Conservation (phyloP, 1,140 invertebrate species). For the Delia radicum region DNA sequence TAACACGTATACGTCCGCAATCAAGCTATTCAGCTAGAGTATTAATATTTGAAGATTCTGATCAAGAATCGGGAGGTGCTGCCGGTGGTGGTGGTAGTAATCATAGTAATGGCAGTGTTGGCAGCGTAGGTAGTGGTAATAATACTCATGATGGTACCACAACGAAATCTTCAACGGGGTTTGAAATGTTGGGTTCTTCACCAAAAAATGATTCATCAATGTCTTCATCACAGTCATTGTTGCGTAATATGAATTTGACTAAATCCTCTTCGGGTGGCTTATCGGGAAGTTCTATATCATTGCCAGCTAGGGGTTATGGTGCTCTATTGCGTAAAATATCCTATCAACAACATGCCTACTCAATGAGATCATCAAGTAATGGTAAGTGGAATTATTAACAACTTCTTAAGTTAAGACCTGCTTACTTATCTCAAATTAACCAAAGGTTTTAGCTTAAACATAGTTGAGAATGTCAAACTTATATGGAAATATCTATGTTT, state of each 20-base stretch:
- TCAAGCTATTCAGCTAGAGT: conserved; percentile 52
- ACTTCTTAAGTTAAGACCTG: too few relatives aligned
- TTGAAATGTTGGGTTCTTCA: conserved; percentile 44
- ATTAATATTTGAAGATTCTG: conserved; percentile 50
- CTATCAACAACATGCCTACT: conserved; percentile 53
- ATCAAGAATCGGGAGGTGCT: conserved; percentile 43
- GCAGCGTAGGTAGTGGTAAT: not conserved
- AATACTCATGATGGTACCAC: not conserved
- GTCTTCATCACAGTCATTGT: conserved; percentile 39
- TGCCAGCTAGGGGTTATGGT: conserved; percentile 45
- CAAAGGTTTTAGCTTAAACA: too few relatives aligned
- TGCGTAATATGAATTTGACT: conserved; percentile 48
- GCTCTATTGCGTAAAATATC: conserved; percentile 48
- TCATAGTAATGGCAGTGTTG: conserved; percentile 19
- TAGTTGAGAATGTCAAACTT: too few relatives aligned
- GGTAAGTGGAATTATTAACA: conserved; percentile 41
- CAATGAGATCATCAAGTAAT: conserved; percentile 43
- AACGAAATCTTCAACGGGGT: conserved; percentile 34
- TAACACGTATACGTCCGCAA: conserved; percentile 47
- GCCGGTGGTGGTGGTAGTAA: conserved; percentile 31
- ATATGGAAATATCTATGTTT: too few relatives aligned
- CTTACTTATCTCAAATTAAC: too few relatives aligned
- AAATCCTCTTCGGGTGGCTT: conserved; percentile 50
- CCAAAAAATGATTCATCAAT: conserved; percentile 38
- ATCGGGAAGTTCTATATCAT: conserved; percentile 44